Evolutionary conservation across 2,888 invertebrate species (phyloP), one percentile per base, ranked within the genome.

Genomic region (Phaonia tiefii): DNA sequence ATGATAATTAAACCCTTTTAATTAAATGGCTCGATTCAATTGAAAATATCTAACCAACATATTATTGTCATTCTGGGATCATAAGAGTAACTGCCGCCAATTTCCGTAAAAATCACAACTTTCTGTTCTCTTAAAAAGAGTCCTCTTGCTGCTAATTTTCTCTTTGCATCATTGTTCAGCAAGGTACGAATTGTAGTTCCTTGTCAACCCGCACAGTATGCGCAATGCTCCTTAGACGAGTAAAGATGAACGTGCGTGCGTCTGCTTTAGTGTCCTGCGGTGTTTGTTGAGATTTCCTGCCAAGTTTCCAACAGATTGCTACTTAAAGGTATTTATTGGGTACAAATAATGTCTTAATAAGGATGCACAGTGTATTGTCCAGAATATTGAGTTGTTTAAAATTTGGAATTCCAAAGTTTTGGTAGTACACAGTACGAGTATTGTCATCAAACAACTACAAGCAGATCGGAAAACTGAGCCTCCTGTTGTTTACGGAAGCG

Each of bases 401-500:
- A 54, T 31, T 31, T 72, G 51, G 49, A 39, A 46, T 74, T 70
- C 65, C 11, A 11, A 54, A 39, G 1, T 17, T 54, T 54, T 25
- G 22, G 22, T 25, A 17, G 11, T 54, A 22, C 13, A 49, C 20
- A 22, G 49, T 22, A 20, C 1, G 4, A n/a, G n/a, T n/a, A n/a
- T n/a, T n/a, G n/a, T n/a, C n/a, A n/a, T n/a, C n/a, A 70, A 69
- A 51, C 56, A 20, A 67, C 70, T 79, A n/a, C n/a, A n/a, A n/a
- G n/a, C n/a, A n/a, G n/a, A n/a, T 56, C 5, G 39, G 25, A 82
- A 79, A 37, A 31, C 4, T 8, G 20, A 31, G 42, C 37, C 46
- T 73, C 86, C 84, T 51, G 85, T 83, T 79, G 89, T 79, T 84
- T 84, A 86, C 87, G 84, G 89, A 87, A 89, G 89, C 88, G 86